These are phyloP conservation scores for Pelobates fuscus DNA, from an alignment of 2,113 vertebrate species.

Conservation along the genomic window DNA sequence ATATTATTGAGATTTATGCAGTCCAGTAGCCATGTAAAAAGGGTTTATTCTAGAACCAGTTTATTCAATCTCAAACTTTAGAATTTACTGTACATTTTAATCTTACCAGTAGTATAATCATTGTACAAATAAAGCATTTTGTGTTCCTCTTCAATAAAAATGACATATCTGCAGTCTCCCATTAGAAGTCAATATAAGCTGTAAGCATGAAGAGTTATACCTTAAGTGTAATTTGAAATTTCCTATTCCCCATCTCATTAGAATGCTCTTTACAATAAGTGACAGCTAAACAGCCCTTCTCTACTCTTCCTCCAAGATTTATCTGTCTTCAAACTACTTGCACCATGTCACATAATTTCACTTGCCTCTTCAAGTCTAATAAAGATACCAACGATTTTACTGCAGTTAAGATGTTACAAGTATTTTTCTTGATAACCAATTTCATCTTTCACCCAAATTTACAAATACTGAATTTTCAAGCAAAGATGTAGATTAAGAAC, in stretches of 20 bases:
- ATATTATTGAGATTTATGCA: too few relatives aligned
- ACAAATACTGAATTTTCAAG: slow-evolving; percentile 10
- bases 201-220: slow-evolving; percentile 6
- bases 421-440: slow-evolving; percentile 32
- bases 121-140: background rate
- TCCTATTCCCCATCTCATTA: slow-evolving; percentile 31
- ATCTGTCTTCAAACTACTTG: slow-evolving; percentile 40
- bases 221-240: slow-evolving; percentile 23
- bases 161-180: background rate
- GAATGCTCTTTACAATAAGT: slow-evolving; percentile 15
- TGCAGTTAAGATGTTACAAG: background rate
- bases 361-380: slow-evolving; percentile 20
- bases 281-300: slow-evolving; percentile 40
- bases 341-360: slow-evolving; percentile 2
- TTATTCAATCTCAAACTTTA: too few relatives aligned
- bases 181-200: slow-evolving; percentile 20
- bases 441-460: slow-evolving; percentile 29
- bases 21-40: too few relatives aligned
- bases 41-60: too few relatives aligned
- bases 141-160: slow-evolving; percentile 7
- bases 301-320: slow-evolving; percentile 48
- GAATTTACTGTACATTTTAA: too few relatives aligned
- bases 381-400: background rate
- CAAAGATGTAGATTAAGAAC: too few relatives aligned
- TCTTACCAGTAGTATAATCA: background rate